Percentiles rank a stretch among this genome's conserved stretches.
These are phyloP conservation scores for Tenthredo amoena DNA, from an alignment of 2,888 invertebrate species.

Conservation along the genomic window DNA sequence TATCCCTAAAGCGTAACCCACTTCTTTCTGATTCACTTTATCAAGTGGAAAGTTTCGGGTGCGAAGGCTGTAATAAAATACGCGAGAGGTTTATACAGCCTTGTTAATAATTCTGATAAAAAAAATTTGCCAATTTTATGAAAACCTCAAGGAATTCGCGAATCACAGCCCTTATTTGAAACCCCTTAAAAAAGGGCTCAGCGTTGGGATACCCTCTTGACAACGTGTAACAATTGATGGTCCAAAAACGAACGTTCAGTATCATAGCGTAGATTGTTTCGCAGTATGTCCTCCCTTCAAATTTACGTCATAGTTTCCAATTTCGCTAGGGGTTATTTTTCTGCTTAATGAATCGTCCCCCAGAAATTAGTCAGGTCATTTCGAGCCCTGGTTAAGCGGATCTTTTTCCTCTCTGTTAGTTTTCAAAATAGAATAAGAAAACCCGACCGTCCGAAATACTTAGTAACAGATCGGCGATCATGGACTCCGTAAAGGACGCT, in stretches of 20 bases:
- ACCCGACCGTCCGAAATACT: no score
- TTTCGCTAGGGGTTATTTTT: conserved; percentile 30
- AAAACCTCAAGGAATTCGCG: neutral
- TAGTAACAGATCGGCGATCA: conserved; percentile 49
- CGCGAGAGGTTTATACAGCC: neutral
- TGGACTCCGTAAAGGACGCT: conserved; percentile 71
- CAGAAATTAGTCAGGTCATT: conserved; percentile 32
- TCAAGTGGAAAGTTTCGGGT: neutral
- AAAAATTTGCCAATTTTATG: neutral
- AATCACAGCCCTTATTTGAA: neutral
- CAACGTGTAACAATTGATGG: neutral
- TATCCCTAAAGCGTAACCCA: neutral
- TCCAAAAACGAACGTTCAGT: conserved; percentile 27
- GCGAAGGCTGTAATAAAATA: no score
- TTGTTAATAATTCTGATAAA: neutral
- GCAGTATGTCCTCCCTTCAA: conserved; percentile 46
- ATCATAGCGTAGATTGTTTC: conserved; percentile 30
- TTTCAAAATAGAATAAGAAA: neutral
- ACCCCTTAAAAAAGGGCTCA: neutral
- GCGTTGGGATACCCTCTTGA: neutral
- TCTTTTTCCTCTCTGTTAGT: neutral
- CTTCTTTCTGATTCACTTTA: neutral
- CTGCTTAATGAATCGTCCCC: conserved; percentile 6
- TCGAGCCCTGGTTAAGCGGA: neutral
- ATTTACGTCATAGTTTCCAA: conserved; percentile 38